Evolutionary conservation across 2,113 vertebrate species (phyloP).

Genomic region (Electrona antarctica): DNA sequence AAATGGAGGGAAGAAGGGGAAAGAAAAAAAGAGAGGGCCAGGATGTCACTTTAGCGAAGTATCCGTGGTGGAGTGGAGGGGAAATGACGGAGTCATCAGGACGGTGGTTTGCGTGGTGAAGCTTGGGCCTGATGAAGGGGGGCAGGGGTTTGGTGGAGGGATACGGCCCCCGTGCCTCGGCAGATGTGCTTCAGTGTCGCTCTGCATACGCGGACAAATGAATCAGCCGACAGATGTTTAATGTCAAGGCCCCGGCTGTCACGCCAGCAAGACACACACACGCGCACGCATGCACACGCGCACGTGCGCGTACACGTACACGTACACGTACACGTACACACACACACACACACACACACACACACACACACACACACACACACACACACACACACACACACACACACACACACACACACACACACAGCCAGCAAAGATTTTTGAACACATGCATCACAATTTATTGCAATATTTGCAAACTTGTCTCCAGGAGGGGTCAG

Average conservation of each 20-base stretch:
- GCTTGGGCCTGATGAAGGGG: slow-evolving; percentile 59
- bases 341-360: slow-evolving; percentile 9
- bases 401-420: slow-evolving; percentile 19
- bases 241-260: slow-evolving; percentile 69
- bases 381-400: slow-evolving; percentile 9
- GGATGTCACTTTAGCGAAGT: slow-evolving; percentile 73
- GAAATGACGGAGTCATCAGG: slow-evolving; percentile 66
- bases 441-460: slow-evolving; percentile 17
- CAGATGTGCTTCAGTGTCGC: slow-evolving; percentile 77
- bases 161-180: slow-evolving; percentile 52
- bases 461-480: slow-evolving; percentile 36
- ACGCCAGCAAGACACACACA: slow-evolving; percentile 57
- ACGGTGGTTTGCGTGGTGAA: slow-evolving; percentile 57
- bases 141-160: slow-evolving; percentile 55
- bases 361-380: slow-evolving; percentile 6
- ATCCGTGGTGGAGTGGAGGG: slow-evolving; percentile 48
- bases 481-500: slow-evolving; percentile 54
- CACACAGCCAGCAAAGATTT: not conserved
- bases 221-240: slow-evolving; percentile 80
- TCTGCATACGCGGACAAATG: slow-evolving; percentile 64
- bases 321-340: slow-evolving; percentile 23
- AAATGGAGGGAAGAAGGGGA: slow-evolving; percentile 41
- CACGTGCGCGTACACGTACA: slow-evolving; percentile 15
- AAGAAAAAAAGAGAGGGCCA: not conserved
- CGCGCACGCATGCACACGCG: slow-evolving; percentile 2